Percentiles rank a stretch among this genome's conserved stretches.
These are phyloP conservation scores for Florisuga fusca DNA, from an alignment of 2,797 vertebrate genomes.

Conservation along the genomic window DNA sequence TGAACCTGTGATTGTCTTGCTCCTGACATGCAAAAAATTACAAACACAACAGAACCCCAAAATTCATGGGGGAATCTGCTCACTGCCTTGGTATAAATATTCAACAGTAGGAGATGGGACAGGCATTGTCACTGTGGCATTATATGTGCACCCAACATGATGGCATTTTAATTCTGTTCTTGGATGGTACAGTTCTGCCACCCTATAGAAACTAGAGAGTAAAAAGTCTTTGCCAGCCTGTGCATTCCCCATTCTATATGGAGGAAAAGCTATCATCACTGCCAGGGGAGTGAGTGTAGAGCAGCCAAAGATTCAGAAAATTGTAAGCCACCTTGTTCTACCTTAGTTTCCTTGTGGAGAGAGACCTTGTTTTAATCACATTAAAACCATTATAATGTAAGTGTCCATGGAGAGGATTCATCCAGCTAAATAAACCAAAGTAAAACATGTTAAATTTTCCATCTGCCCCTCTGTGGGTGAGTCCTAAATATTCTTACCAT, in stretches of 20 bases:
- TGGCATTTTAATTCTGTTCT: constrained; percentile 14
- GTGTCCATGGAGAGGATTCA: neutral
- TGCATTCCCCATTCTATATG: neutral
- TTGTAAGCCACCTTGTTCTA: neutral
- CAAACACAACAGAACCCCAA: neutral
- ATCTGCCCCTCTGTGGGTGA: neutral
- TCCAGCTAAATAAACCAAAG: neutral
- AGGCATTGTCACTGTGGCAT: neutral
- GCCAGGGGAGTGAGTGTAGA: neutral
- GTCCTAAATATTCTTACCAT: neutral
- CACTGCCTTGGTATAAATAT: constrained; percentile 15
- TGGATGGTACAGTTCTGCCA: constrained; percentile 9
- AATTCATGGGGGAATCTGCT: neutral
- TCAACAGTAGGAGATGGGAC: neutral
- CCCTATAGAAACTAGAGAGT: neutral
- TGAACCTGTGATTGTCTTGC: neutral
- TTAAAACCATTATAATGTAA: neutral
- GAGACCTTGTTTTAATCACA: neutral
- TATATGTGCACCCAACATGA: constrained; percentile 3
- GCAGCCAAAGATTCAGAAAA: neutral
- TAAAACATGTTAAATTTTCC: neutral
- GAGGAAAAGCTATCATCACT: neutral
- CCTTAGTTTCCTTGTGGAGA: neutral
- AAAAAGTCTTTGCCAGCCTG: neutral
- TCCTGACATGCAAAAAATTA: neutral